Percentiles rank a stretch among this genome's conserved stretches.
phyloP scores from a whole-genome alignment of 1,140 invertebrate species.

The Phymastichus coffea region DNA sequence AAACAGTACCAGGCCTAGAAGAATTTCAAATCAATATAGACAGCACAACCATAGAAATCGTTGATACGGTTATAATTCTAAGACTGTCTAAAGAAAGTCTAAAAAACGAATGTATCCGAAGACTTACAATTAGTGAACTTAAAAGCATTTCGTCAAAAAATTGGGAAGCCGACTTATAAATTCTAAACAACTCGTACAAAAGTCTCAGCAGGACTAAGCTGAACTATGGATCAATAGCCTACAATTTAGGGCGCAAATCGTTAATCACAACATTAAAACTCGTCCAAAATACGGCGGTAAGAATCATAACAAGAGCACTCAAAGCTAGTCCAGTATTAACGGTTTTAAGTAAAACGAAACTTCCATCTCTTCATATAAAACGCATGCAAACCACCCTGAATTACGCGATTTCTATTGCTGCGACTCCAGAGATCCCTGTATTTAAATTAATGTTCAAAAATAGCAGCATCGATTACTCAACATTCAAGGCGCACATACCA shows the following conservation, averaged over 20 bases:
- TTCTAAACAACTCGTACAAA: constrained; percentile 30
- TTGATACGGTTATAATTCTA: too few relatives aligned
- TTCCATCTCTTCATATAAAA: too few relatives aligned
- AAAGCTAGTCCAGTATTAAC: constrained; percentile 25
- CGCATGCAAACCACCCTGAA: too few relatives aligned
- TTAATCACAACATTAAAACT: constrained; percentile 23
- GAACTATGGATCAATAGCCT: constrained; percentile 33
- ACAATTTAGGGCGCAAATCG: constrained; percentile 30
- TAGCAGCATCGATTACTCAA: too few relatives aligned
- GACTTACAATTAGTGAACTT: constrained; percentile 25
- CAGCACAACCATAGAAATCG: background rate
- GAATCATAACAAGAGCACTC: constrained; percentile 23
- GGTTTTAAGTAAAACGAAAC: too few relatives aligned
- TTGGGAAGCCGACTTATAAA: constrained; percentile 31
- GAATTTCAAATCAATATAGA: background rate
- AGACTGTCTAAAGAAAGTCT: constrained; percentile 21
- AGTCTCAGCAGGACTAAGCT: constrained; percentile 31
- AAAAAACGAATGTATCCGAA: constrained; percentile 26
- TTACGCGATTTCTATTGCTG: too few relatives aligned
- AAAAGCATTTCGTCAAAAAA: constrained; percentile 20
- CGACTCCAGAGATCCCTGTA: too few relatives aligned
- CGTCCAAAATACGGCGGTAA: constrained; percentile 10
- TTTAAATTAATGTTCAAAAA: too few relatives aligned
- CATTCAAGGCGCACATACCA: too few relatives aligned
- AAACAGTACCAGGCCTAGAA: constrained; percentile 9